Base-by-base conservation (phyloP, 2,113 vertebrate genomes). In the Sander vitreus region DNA sequence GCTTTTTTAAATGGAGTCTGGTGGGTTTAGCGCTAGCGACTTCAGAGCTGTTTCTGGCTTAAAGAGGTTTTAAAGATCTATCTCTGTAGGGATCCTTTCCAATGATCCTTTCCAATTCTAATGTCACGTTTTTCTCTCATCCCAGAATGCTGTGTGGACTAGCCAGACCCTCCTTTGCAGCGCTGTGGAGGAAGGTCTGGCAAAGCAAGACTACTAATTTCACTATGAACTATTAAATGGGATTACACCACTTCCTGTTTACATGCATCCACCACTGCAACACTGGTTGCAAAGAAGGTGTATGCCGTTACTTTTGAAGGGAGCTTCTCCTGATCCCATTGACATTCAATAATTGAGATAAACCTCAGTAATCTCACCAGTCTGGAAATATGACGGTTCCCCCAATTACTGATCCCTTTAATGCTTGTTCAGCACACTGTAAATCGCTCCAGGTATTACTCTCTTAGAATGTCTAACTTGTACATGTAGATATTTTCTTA, bases 241-340 rank as follows among this genome's bases (percentile, higher is more conserved):
- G 54, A 68, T 81, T 47, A 73, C 16, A 59, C 16, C 59, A 43
- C 67, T 83, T 79, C 57, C 75, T 85, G 72, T 64, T 76, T 78
- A 2, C 64, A 51, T 62, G 53, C 54, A 70, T 50, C 64, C 45
- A 65, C 21, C 1, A 1, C 63, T 25, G 30, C n/a, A n/a, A 15
- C 36, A 30, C 69, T 25, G n/a, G 11, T 43, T 77, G 54, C 50
- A 73, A 55, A 78, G 39, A 27, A 5, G 6, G 16, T 27, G 1
- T 55, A 47, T 51, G n/a, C 53, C 11, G 39, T 15, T 51, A 10
- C n/a, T 45, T 51, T 39, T 27, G n/a, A 33, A 13, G 14, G 6
- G 19, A 54, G 48, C 9, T 77, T 57, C 30, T 19, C 18, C 23
- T 53, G 59, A 86, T 55, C 1, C 51, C 50, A 60, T 13, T 60